Evolutionary conservation across 2,797 vertebrate genomes (phyloP), one percentile per base, ranked within the genome.

Genomic region (Craterocephalus amniculus): DNA sequence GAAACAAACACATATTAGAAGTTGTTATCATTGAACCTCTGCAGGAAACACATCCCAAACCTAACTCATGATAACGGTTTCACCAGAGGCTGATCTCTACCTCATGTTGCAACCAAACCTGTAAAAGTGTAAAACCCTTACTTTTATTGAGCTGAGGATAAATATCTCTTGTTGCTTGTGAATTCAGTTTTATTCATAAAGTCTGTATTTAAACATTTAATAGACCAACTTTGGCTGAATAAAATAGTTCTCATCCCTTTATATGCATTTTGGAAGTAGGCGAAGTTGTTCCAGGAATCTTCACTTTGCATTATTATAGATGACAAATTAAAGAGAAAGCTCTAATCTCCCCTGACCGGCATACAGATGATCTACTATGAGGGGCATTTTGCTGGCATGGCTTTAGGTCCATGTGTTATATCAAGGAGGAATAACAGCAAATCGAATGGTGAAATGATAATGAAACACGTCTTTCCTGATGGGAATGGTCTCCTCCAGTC

Each of bases 361-460:
- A 22, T 31, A 31, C 29, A 31, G 29, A 31, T 31, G 29, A 31
- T 31, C 29, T 5, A 54, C 26, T 27, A 6, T 16, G 26, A 10
- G 54, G 36, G 7, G 7, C 18, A 11, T 40, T 4, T 29, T n/a
- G 3, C 27, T 7, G 26, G 18, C 10, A 36, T 38, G 11, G 36
- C 38, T 55, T 55, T 65, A 5, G 34, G 24, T 36, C 18, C 26
- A 14, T 12, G 9, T 65, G n/a, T 14, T 54, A 5, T 12, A 7
- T 11, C 43, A 43, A 9, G 27, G 27, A 66, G 20, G 35, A 8
- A 64, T 40, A 7, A 13, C 24, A 24, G 11, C 48, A 51, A 57
- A 56, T 32, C 18, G 31, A 66, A 56, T 38, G 6, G 10, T 64
- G 35, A 54, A 51, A 22, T 66, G 36, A 45, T 57, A 1, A 66